These are phyloP conservation scores for Crossocerus cetratus DNA, from an alignment of 2,888 invertebrate species.

Conservation along the genomic window DNA sequence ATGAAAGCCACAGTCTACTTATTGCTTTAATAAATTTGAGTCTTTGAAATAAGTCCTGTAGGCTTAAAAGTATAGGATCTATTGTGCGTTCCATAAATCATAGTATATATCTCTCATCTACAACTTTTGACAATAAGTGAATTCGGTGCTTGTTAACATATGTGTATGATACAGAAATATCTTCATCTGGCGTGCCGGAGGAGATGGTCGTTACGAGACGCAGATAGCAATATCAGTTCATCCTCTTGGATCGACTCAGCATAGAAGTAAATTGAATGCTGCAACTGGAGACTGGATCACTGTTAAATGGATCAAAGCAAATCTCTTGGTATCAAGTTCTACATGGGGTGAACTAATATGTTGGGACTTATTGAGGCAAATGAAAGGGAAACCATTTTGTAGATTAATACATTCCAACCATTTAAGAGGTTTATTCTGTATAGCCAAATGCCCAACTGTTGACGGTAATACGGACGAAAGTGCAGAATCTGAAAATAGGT, in stretches of 20 bases:
- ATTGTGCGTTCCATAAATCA: no score
- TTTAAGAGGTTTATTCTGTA: conserved; percentile 81
- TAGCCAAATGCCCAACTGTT: conserved; percentile 77
- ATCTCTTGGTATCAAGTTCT: conserved; percentile 80
- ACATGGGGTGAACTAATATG: conserved; percentile 81
- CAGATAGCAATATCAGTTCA: conserved; percentile 67
- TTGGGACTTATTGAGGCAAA: conserved; percentile 79
- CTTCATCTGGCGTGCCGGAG: conserved; percentile 83
- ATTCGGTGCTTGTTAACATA: conserved; percentile 11
- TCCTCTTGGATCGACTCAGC: conserved; percentile 70
- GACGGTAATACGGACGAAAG: conserved; percentile 52
- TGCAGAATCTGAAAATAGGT: conserved; percentile 55
- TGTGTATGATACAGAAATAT: conserved; percentile 76
- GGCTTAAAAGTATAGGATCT: no score
- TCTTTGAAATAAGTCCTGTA: no score
- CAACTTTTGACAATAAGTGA: neutral
- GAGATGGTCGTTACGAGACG: conserved; percentile 79
- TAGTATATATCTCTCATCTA: neutral
- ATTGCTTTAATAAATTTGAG: no score
- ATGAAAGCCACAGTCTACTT: no score
- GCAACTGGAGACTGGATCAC: conserved; percentile 76
- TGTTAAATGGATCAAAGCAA: conserved; percentile 82
- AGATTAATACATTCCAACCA: conserved; percentile 67
- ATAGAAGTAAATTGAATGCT: conserved; percentile 61
- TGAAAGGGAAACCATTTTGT: conserved; percentile 58